Evolutionary conservation across 2,888 invertebrate species (phyloP), one percentile per base, ranked within the genome.

Genomic region (Idaea biselata): DNA sequence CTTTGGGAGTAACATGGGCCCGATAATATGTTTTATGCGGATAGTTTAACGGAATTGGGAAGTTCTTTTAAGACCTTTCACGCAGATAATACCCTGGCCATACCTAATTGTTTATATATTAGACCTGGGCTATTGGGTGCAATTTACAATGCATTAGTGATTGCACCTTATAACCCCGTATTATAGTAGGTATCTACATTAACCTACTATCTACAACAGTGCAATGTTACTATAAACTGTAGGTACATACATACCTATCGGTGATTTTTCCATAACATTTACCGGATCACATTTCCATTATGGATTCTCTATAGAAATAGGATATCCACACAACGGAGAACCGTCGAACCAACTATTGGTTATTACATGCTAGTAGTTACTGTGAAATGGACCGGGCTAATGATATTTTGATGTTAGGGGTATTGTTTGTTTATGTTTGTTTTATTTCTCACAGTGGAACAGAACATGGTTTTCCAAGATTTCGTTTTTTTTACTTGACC

Each of bases 191-290:
- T 25, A 25, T 25, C 3, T 1, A 25, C 5, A 25, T 5, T 5
- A 25, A 25, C n/a, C n/a, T n/a, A n/a, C n/a, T n/a, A n/a, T n/a
- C n/a, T n/a, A n/a, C n/a, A n/a, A n/a, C n/a, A n/a, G n/a, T n/a
- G n/a, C n/a, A n/a, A n/a, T n/a, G n/a, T n/a, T n/a, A n/a, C 25
- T 25, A 25, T 1, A 25, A 25, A 25, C 5, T 25, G 25, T 25
- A 3, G 25, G 25, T 25, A 25, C n/a, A n/a, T n/a, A n/a, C n/a
- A n/a, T 44, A 44, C 44, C 44, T 44, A 8, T 8, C 11, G 44
- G 44, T n/a, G 17, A 16, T 53, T 33, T 17, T 63, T 63, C 60
- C 63, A 18, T 59, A 32, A 60, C 63, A 63, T 63, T 63, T 60
- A 31, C 18, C 60, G 18, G 62, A 32, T 55, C 25, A 54, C 53